Base-by-base conservation (phyloP, 2,888 invertebrate species). In the Iphiclides podalirius region DNA sequence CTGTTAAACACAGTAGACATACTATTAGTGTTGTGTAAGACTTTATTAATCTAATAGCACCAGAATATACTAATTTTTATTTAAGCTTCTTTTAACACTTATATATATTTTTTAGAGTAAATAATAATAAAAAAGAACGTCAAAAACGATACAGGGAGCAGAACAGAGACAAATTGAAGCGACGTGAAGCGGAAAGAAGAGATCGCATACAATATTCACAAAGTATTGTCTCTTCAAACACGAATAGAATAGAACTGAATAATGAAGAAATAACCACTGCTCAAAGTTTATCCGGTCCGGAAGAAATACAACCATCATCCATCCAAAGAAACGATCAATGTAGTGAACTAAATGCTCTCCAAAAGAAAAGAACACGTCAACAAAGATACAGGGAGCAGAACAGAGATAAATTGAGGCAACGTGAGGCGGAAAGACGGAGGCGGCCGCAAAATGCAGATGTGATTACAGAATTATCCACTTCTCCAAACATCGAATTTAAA, bases 151-250 rank as follows among this genome's bases (percentile, higher is more conserved):
- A 60, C 53, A 60, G 60, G 52, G 57, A 60, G 57, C 53, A 47
- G 55, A 63, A 63, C 53, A 63, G 60, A 59, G 58, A 58, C 7
- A 62, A 60, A 56, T 53, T 59, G 43, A 57, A 57, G 16, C 53
- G 55, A 40, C 57, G 58, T 54, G 62, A 60, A 57, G 57, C 58
- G 39, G 58, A 60, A 54, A 60, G 60, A 54, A 58, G 58, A 48
- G 12, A 57, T 52, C 55, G 57, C n/a, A 56, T 52, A 54, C 52
- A 54, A 54, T 44, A 43, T 53, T 47, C 33, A 50, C 55, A 53
- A 59, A 58, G 52, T 52, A 58, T 56, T 54, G 41, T 38, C 52
- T 57, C 54, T 54, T 57, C 55, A 52, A 61, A 57, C 35, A 52
- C 38, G 23, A 57, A 58, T 57, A 54, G 14, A 53, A 51, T 53